phyloP scores from a whole-genome alignment of 2,113 vertebrate species.

The Dissostichus mawsoni region DNA sequence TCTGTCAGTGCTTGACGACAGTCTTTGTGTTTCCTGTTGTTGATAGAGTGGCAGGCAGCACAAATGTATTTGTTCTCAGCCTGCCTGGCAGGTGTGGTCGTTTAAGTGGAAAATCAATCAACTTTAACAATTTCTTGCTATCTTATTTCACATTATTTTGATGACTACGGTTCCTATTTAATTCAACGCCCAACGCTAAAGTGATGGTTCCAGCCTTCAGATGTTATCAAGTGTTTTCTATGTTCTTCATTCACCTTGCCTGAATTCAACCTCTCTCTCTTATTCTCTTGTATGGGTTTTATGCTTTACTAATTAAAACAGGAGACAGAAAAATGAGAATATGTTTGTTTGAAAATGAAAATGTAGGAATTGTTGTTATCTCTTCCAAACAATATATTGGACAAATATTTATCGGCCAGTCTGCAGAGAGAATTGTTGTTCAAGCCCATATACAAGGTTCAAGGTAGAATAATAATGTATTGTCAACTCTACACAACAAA shows the following conservation, averaged over 20 bases:
- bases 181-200: neutral
- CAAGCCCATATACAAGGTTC: neutral
- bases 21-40: slow-evolving; percentile 44
- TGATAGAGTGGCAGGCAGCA: slow-evolving; percentile 31
- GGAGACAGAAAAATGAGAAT: slow-evolving; percentile 11
- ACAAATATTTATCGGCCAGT: slow-evolving; percentile 16
- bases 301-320: neutral
- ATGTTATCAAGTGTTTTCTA: neutral
- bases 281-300: slow-evolving; percentile 5
- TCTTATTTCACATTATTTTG: slow-evolving; percentile 39
- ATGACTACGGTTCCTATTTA: slow-evolving; percentile 25
- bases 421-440: slow-evolving; percentile 23
- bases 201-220: neutral
- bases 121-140: slow-evolving; percentile 30
- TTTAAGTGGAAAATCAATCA: slow-evolving; percentile 55
- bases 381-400: slow-evolving; percentile 4
- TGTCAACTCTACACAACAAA: no score
- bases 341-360: slow-evolving; percentile 22
- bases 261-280: neutral
- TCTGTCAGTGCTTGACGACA: slow-evolving; percentile 32
- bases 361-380: slow-evolving; percentile 14
- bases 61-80: slow-evolving; percentile 1
- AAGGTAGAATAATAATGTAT: no score
- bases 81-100: slow-evolving; percentile 36
- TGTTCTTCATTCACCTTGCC: neutral